Conservation (phyloP, 2,888 invertebrate species). For the Cryptosula pallasiana region DNA sequence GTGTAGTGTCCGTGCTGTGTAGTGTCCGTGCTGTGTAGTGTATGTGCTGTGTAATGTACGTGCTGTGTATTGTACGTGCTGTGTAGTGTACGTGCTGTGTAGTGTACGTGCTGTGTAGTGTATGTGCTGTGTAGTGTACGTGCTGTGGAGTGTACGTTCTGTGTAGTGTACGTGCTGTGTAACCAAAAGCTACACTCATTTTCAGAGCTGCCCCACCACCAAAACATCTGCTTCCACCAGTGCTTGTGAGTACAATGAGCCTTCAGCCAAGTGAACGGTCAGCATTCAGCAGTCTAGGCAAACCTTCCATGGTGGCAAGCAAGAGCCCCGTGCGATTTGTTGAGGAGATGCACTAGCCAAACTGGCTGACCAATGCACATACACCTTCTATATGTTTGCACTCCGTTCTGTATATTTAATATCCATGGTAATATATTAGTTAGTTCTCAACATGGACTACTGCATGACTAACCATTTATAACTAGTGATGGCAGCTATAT, state of each 20-base stretch:
- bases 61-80: neutral
- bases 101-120: neutral
- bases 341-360: conserved; percentile 6
- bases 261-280: conserved; percentile 16
- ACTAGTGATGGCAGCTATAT: too few relatives aligned
- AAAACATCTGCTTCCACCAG: neutral
- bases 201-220: neutral
- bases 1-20: neutral
- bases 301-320: neutral
- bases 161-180: neutral
- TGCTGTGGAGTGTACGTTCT: neutral
- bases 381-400: neutral
- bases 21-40: neutral
- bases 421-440: too few relatives aligned
- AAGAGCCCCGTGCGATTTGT: neutral
- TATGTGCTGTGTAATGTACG: neutral
- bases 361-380: neutral
- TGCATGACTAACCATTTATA: too few relatives aligned
- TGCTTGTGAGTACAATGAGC: neutral
- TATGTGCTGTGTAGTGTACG: neutral
- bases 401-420: conserved; percentile 14
- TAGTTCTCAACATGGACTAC: too few relatives aligned
- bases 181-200: too few relatives aligned
- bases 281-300: conserved; percentile 18
- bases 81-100: neutral